Conservation (phyloP, 1,140 invertebrate species). For the Venturia canescens region DNA sequence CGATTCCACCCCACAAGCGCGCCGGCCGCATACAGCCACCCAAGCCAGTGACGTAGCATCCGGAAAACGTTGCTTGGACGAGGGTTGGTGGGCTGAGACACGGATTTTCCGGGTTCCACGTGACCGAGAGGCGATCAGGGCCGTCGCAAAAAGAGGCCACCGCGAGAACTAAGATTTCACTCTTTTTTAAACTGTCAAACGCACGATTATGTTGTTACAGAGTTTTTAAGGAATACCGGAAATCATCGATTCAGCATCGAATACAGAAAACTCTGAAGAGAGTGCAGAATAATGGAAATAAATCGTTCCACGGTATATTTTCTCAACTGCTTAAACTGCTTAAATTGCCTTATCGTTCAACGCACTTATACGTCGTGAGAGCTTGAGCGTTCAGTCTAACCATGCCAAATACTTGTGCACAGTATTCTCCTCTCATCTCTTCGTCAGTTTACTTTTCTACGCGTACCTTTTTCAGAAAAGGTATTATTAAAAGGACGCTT, state of each 20-base stretch:
- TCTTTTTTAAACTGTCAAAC: too few relatives aligned
- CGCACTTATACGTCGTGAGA: background rate
- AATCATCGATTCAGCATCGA: too few relatives aligned
- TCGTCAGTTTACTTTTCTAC: too few relatives aligned
- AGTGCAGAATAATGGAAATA: background rate
- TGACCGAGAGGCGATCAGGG: conserved; percentile 22
- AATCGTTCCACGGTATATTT: background rate
- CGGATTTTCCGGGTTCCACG: conserved; percentile 35
- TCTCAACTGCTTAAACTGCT: background rate
- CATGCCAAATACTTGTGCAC: too few relatives aligned
- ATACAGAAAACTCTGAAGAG: too few relatives aligned
- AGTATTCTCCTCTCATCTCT: too few relatives aligned
- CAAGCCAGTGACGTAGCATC: conserved; percentile 72
- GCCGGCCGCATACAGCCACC: conserved; percentile 49
- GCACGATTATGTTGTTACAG: too few relatives aligned
- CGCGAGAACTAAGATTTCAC: background rate
- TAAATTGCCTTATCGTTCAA: background rate
- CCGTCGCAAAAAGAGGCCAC: background rate
- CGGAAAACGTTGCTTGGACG: conserved; percentile 68
- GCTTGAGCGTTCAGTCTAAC: background rate
- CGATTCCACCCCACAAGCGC: conserved; percentile 45
- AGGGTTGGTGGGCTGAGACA: conserved; percentile 47
- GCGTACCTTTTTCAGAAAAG: too few relatives aligned
- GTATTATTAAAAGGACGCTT: too few relatives aligned
- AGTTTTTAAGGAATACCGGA: too few relatives aligned